Evolutionary conservation across 2,888 invertebrate genomes (phyloP), one percentile per base, ranked within the genome.

Genomic region (Vannuccia rotundouncinata): DNA sequence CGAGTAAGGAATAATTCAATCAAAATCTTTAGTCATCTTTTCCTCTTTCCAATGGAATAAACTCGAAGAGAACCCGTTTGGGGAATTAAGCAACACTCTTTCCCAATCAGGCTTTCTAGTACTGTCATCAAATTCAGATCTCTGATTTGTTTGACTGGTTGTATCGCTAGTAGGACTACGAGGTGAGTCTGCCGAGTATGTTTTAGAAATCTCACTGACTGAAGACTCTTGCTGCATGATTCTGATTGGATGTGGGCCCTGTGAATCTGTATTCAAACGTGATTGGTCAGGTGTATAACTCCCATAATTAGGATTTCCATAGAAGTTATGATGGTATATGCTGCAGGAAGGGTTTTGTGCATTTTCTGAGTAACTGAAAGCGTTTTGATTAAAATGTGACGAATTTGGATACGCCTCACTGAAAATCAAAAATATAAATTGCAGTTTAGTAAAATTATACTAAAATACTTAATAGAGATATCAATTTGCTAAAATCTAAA

Each of bases 11-110:
- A n/a, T n/a, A n/a, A n/a, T n/a, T n/a, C n/a, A n/a, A n/a, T n/a
- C n/a, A n/a, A n/a, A n/a, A n/a, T n/a, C n/a, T n/a, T n/a, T n/a
- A n/a, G n/a, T n/a, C n/a, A n/a, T n/a, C 45, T 17, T 66, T 22
- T 66, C 66, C 25, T 66, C 66, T 22, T 66, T 66, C 66, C 66
- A 66, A 22, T 66, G 66, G 25, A 66, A 66, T 27, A 66, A 27
- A 66, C 25, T 66, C 2, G 66, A 66, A 17, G 66, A 66, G 66
- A 66, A 66, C 10, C 66, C 66, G 22, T 22, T 66, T 22, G 66
- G 2, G 13, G 66, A 22, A 5, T 5, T 13, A 27, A 22, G 5
- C 66, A 22, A 27, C 5, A 2, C 66, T 22, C 10, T 22, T 22
- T 66, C 66, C 66, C 66, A 66, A n/a, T n/a, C n/a, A 2, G 66